Percentiles rank a stretch among this genome's conserved stretches.
phyloP scores from a whole-genome alignment of 2,888 invertebrate genomes.

The Nomada fabriciana region DNA sequence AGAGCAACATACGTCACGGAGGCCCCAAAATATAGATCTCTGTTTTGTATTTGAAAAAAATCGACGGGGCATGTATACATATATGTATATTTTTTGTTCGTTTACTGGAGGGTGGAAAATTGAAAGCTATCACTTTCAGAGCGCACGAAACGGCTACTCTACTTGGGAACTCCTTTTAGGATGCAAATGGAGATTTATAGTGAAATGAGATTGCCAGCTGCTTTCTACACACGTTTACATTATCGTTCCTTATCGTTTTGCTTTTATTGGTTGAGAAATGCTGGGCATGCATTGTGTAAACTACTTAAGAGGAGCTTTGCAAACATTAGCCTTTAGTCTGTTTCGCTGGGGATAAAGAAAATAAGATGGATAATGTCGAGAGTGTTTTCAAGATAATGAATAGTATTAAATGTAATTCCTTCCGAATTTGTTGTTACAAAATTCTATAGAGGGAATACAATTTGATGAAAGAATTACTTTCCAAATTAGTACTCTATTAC shows the following conservation, averaged over 20 bases:
- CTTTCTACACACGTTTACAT: neutral
- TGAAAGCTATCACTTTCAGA: neutral
- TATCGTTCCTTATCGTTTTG: slow-evolving; percentile 7
- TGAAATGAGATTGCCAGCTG: neutral
- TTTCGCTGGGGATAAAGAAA: no score
- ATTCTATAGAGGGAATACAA: no score
- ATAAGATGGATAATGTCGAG: no score
- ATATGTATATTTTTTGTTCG: neutral
- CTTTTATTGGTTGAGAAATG: slow-evolving; percentile 12
- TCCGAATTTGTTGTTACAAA: no score
- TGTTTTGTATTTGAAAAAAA: neutral
- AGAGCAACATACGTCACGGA: slow-evolving; percentile 27
- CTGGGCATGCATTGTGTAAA: neutral
- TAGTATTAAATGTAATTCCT: no score
- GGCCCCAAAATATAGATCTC: neutral
- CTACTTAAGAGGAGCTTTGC: neutral
- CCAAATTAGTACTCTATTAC: no score
- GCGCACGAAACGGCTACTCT: neutral
- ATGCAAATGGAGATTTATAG: neutral
- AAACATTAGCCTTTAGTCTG: no score
- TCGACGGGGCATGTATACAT: no score
- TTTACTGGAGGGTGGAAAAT: neutral
- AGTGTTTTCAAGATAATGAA: no score
- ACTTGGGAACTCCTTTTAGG: neutral
- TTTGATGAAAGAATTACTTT: no score